Evolutionary conservation across 2,888 invertebrate species (phyloP).

Genomic region (Fabriciana adippe): DNA sequence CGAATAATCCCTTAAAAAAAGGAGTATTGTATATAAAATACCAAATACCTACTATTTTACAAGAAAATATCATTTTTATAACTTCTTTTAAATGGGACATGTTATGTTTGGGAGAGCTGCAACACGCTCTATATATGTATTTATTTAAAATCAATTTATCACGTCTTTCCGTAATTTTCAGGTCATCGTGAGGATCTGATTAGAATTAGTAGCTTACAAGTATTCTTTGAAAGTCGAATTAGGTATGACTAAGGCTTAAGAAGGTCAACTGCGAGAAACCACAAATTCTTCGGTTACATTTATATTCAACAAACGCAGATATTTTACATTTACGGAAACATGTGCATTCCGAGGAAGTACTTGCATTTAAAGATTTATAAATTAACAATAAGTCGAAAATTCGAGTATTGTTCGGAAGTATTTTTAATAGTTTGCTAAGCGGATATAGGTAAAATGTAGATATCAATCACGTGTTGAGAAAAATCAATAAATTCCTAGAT

Average conservation of each 20-base stretch:
- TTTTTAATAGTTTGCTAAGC: neutral
- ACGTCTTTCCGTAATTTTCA: too few relatives aligned
- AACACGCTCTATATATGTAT: too few relatives aligned
- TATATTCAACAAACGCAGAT: conserved; percentile 12
- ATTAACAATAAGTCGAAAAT: neutral
- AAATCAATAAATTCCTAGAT: neutral
- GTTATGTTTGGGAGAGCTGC: too few relatives aligned
- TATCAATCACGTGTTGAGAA: neutral
- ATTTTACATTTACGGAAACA: conserved; percentile 17
- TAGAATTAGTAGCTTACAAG: neutral
- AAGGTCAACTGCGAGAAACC: conserved; percentile 4
- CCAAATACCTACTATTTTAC: too few relatives aligned
- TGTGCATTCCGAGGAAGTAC: conserved; percentile 16
- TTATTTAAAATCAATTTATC: too few relatives aligned
- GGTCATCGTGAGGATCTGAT: too few relatives aligned
- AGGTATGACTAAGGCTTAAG: conserved; percentile 2
- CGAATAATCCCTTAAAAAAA: conserved; percentile 79
- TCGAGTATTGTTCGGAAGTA: conserved; percentile 7
- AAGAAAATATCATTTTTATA: neutral
- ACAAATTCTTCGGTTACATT: conserved; percentile 17
- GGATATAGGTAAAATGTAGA: neutral
- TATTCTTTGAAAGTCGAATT: neutral
- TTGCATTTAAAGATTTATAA: conserved; percentile 15
- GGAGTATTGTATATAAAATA: too few relatives aligned
- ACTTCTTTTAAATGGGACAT: too few relatives aligned